Base-by-base conservation (phyloP, 2,888 invertebrate genomes). In the Eledona agricola region DNA sequence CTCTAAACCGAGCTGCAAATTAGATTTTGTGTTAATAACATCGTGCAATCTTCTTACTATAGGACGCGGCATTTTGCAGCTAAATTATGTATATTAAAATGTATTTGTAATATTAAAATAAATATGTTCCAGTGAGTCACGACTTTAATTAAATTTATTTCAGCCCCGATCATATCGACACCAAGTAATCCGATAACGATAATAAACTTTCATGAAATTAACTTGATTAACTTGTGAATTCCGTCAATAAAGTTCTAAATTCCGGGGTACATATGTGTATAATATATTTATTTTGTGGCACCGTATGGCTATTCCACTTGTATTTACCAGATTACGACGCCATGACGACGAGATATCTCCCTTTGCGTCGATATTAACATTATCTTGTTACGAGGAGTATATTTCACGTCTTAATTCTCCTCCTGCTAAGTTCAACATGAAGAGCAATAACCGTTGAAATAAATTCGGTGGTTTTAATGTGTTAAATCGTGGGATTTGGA, bases 31-130 rank as follows among this genome's bases (percentile, higher is more conserved):
- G 66, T 66, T 66, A 69, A 67, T n/a, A 62, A 70, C 60, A 62
- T 62, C 62, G 75, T 75, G 75, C 75, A 75, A 75, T 75, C 72
- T 72, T 72, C 69, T 69, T 71, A 70, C 64, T 71, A 70, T 49
- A 54, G 54, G 43, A 42, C 60, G 67, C 69, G 64, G 70, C 69
- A 62, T 66, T 67, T 70, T 71, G 71, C 70, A 71, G 71, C 67
- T 70, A 69, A 62, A 59, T 65, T 69, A 71, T 72, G 66, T 72
- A 70, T 70, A 69, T 62, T 69, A 64, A 66, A 66, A 63, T 75
- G 75, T 75, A 75, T 75, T 75, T 75, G 73, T 75, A 74, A 72
- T 71, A 73, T 74, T 72, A 71, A 66, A 74, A 73, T 74, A 74
- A 74, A 75, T 70, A 72, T 71, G 72, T 72, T 73, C 66, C 63